These are phyloP conservation scores for Orgyia antiqua DNA, from an alignment of 2,888 invertebrate species.

Conservation along the genomic window DNA sequence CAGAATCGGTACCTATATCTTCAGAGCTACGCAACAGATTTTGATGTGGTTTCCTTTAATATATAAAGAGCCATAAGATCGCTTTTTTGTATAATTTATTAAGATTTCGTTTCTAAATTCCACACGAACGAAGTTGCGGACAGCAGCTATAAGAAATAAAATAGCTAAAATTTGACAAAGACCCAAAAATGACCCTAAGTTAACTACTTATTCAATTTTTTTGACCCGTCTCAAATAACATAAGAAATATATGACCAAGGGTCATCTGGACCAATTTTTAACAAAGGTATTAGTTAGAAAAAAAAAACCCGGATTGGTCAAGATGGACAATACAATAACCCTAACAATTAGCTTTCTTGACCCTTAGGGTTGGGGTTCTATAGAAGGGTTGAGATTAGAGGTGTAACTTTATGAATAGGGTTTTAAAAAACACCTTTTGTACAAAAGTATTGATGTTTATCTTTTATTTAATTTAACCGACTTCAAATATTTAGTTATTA, in stretches of 20 bases:
- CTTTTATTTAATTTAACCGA: too few species aligned
- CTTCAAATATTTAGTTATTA: too few species aligned
- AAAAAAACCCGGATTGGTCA: conserved; percentile 62
- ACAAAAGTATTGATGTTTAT: conserved; percentile 18
- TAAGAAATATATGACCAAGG: conserved; percentile 56
- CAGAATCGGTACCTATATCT: too few species aligned
- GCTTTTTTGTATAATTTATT: too few species aligned
- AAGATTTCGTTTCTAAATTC: too few species aligned
- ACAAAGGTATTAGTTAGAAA: conserved; percentile 50
- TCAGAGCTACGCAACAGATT: too few species aligned
- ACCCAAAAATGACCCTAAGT: conserved; percentile 28
- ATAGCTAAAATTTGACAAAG: conserved; percentile 22
- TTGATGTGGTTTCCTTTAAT: too few species aligned
- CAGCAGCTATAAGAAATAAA: too few species aligned
- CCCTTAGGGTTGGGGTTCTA: conserved; percentile 37
- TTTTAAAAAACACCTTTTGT: conserved; percentile 12
- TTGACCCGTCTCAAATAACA: conserved; percentile 54
- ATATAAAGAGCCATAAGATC: too few species aligned
- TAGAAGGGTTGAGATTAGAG: conserved; percentile 52
- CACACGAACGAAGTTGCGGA: too few species aligned
- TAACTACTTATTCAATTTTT: conserved; percentile 37
- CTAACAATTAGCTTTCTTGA: conserved; percentile 49
- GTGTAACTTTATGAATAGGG: conserved; percentile 39
- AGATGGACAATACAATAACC: conserved; percentile 52
- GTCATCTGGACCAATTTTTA: conserved; percentile 65